These are phyloP conservation scores for Homarus americanus DNA, from an alignment of 1,140 invertebrate genomes.

Conservation along the genomic window DNA sequence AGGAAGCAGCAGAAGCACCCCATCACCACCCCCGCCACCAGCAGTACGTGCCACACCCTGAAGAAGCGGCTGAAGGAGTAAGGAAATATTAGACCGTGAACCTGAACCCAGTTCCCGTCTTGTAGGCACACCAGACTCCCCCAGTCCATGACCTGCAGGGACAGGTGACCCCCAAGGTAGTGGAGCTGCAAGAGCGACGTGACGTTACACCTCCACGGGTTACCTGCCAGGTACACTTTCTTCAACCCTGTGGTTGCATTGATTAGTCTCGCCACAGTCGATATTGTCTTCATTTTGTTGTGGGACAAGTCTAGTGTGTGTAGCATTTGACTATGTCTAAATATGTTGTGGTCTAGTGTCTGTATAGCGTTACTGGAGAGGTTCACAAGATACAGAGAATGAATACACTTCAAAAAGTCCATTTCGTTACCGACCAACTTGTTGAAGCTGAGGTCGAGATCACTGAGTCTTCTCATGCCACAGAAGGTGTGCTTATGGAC, in stretches of 20 bases:
- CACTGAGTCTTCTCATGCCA: conserved; percentile 85
- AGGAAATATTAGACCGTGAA: conserved; percentile 44
- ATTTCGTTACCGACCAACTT: conserved; percentile 87
- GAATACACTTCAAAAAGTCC: conserved; percentile 88
- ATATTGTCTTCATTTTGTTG: conserved; percentile 84
- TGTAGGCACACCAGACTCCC: background rate
- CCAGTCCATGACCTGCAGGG: conserved; percentile 49
- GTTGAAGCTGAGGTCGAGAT: conserved; percentile 91
- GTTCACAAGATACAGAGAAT: conserved; percentile 88
- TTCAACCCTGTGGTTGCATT: conserved; percentile 17
- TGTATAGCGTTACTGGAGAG: conserved; percentile 89
- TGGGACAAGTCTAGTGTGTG: conserved; percentile 91
- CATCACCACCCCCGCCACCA: conserved; percentile 9
- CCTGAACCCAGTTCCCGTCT: background rate
- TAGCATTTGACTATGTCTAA: conserved; percentile 79
- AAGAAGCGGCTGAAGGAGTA: conserved; percentile 12
- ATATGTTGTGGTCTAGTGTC: conserved; percentile 82
- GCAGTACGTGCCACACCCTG: conserved; percentile 34
- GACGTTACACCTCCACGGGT: conserved; percentile 29
- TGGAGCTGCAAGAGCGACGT: conserved; percentile 29
- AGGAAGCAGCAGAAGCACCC: conserved; percentile 36
- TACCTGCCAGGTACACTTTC: conserved; percentile 26
- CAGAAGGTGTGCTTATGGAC: conserved; percentile 85
- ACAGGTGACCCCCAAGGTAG: background rate
- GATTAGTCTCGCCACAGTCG: background rate